Conservation (phyloP, 2,113 vertebrate species). For the Alosa alosa region DNA sequence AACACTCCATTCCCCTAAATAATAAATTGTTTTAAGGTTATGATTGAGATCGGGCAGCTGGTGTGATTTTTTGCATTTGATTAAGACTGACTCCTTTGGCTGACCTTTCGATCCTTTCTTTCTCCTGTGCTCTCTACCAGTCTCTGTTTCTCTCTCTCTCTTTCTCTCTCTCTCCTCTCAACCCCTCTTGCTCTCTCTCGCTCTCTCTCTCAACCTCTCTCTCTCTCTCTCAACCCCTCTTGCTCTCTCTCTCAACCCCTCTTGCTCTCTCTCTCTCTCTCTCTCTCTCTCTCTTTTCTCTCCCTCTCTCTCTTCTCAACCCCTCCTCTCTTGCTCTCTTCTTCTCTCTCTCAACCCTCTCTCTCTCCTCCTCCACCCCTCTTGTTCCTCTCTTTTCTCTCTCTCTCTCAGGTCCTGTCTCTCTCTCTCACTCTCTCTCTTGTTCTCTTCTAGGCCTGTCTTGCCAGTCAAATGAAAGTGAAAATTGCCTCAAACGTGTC, state of each 20-base stretch:
- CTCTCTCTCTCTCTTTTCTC: background rate
- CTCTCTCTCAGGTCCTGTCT: background rate
- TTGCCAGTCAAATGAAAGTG: background rate
- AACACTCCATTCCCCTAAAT: background rate
- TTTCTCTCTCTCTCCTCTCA: background rate
- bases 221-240: background rate
- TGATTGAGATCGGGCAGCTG: too few relatives aligned
- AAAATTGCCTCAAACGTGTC: background rate
- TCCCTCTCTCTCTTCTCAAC: background rate
- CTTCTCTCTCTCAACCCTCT: background rate
- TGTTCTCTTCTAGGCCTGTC: background rate
- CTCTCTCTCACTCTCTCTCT: background rate
- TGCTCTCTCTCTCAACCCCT: background rate
- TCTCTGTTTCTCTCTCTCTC: background rate
- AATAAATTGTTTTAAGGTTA: slow-evolving; percentile 12
- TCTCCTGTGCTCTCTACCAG: background rate
- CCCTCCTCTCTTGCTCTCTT: background rate
- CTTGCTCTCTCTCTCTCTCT: background rate
- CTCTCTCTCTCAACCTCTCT: background rate
- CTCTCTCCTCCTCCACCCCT: background rate
- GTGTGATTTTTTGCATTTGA: background rate
- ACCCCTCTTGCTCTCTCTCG: background rate
- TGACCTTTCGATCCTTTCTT: background rate
- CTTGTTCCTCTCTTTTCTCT: background rate
- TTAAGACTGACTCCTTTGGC: slow-evolving; percentile 1